These are phyloP conservation scores for Nebria brevicollis DNA, from an alignment of 2,888 invertebrate genomes.

Conservation along the genomic window DNA sequence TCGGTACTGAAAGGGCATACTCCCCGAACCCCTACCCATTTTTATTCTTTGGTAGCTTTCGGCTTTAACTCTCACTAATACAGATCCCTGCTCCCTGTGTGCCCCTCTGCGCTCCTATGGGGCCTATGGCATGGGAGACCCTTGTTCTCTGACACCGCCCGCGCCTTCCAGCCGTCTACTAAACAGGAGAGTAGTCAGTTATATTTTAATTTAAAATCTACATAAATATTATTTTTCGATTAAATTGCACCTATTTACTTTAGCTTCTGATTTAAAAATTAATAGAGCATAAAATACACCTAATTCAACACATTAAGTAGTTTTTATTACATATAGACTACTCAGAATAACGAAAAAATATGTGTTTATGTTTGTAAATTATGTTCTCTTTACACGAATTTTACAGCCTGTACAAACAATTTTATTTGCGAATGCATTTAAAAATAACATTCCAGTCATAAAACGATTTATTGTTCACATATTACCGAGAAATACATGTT, in stretches of 20 bases:
- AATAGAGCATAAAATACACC: too few species aligned
- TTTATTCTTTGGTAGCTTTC: not conserved
- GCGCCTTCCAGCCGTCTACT: slow-evolving; percentile 3
- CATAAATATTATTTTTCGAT: not conserved
- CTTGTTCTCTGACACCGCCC: slow-evolving; percentile 26
- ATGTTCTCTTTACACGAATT: not conserved
- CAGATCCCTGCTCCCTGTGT: not conserved
- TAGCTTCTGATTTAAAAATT: too few species aligned
- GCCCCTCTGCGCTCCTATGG: not conserved
- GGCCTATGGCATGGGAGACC: not conserved
- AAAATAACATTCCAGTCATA: not conserved
- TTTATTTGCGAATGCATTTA: not conserved
- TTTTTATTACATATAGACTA: not conserved
- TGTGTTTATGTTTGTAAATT: too few species aligned
- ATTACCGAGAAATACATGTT: not conserved
- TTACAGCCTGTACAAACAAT: not conserved
- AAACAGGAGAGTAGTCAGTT: not conserved
- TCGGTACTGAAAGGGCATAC: not conserved
- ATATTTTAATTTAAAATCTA: not conserved
- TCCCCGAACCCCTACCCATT: not conserved
- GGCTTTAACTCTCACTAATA: not conserved
- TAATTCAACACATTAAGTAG: not conserved
- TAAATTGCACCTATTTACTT: too few species aligned
- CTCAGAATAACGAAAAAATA: too few species aligned
- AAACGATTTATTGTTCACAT: not conserved